Conservation (phyloP, 2,888 invertebrate genomes). For the Eupithecia inturbata region DNA sequence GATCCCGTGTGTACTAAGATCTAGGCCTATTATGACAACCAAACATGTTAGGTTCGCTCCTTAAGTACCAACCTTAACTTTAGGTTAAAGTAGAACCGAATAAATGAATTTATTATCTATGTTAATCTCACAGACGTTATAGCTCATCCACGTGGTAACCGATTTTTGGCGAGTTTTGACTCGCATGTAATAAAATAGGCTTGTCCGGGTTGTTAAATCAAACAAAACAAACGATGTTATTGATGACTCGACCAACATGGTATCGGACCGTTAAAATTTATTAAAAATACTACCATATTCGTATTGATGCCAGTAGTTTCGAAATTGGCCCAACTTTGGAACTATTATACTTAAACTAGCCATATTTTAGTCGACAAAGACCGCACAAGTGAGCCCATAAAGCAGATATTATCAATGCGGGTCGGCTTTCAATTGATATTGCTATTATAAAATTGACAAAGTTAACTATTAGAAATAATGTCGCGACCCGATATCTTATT, state of each 20-base stretch:
- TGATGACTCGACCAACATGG: neutral
- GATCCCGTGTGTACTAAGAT: no score
- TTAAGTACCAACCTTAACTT: no score
- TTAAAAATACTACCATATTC: neutral
- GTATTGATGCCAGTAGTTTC: neutral
- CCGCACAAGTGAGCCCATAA: conserved; percentile 33
- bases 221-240: neutral
- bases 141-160: neutral
- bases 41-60: no score
- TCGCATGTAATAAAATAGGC: neutral
- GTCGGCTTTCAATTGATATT: conserved; percentile 28
- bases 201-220: neutral
- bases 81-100: neutral
- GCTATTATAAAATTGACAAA: conserved; percentile 33
- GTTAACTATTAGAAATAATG: conserved; percentile 19
- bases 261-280: neutral
- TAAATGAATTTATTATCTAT: neutral
- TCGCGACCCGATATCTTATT: conserved; percentile 4
- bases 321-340: neutral
- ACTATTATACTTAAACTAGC: conserved; percentile 8
- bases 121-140: neutral
- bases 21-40: no score
- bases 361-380: conserved; percentile 23
- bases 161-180: neutral
- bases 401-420: conserved; percentile 33